Conservation (phyloP, 2,797 vertebrate genomes). For the Chloroceryle inda region DNA sequence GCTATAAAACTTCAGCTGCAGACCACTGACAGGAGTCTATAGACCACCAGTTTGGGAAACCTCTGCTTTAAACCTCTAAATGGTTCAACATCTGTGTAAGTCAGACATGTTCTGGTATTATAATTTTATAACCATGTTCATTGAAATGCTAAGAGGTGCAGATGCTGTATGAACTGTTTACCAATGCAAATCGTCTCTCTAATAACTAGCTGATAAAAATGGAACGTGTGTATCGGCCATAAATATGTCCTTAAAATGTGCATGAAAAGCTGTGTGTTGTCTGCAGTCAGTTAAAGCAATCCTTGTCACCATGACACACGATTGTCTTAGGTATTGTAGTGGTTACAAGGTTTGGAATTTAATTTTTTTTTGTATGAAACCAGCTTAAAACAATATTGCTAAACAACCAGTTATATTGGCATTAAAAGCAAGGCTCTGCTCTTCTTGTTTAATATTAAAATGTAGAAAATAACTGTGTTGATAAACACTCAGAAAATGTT, state of each 20-base stretch:
- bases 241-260: neutral
- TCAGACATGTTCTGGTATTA: neutral
- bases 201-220: conserved; percentile 9
- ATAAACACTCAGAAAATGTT: neutral
- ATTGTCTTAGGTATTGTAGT: neutral
- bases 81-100: conserved; percentile 37
- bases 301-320: neutral
- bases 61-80: neutral
- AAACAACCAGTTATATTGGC: neutral
- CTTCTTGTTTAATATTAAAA: neutral
- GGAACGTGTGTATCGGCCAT: neutral
- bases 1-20: neutral
- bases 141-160: neutral
- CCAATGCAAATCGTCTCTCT: neutral
- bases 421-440: neutral
- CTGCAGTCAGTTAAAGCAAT: neutral
- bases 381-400: neutral
- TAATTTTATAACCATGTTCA: neutral
- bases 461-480: neutral
- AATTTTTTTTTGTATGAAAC: neutral
- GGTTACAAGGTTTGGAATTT: neutral
- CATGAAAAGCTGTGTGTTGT: neutral
- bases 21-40: neutral
- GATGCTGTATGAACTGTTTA: neutral
- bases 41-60: neutral